Evolutionary conservation across 2,888 invertebrate species (phyloP).

Genomic region (Panopea generosa): DNA sequence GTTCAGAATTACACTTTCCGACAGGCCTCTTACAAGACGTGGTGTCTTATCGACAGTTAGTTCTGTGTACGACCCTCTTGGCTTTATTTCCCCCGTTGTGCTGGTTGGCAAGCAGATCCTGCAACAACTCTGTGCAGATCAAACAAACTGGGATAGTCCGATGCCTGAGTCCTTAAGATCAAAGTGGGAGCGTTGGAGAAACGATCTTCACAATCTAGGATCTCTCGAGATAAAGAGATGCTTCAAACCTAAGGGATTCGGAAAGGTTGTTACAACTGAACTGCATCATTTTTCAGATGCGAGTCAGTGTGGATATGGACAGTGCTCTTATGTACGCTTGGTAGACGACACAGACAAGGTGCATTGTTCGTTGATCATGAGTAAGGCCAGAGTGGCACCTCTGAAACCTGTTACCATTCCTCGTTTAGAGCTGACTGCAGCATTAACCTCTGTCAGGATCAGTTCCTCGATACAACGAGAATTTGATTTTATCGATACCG

Average conservation of each 20-base stretch:
- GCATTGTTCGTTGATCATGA: slow-evolving; percentile 55
- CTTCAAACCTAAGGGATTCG: slow-evolving; percentile 47
- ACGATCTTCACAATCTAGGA: slow-evolving; percentile 24
- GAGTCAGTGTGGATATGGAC: slow-evolving; percentile 51
- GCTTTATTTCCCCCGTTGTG: slow-evolving; percentile 62
- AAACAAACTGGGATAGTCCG: too few relatives aligned
- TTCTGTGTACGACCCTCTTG: slow-evolving; percentile 67
- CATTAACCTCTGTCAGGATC: slow-evolving; percentile 39
- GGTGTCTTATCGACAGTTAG: slow-evolving; percentile 60
- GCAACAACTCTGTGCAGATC: too few relatives aligned
- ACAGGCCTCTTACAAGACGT: slow-evolving; percentile 53
- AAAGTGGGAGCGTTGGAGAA: slow-evolving; percentile 58
- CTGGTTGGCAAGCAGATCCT: slow-evolving; percentile 61
- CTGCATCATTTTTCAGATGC: slow-evolving; percentile 38
- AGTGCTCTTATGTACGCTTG: slow-evolving; percentile 57
- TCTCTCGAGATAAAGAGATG: slow-evolving; percentile 24
- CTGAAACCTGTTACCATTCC: slow-evolving; percentile 57
- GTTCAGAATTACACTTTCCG: slow-evolving; percentile 49
- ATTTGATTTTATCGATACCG: slow-evolving; percentile 18
- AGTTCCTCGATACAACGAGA: too few relatives aligned
- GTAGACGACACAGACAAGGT: slow-evolving; percentile 21
- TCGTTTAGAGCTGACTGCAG: slow-evolving; percentile 60
- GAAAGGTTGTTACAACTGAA: slow-evolving; percentile 18
- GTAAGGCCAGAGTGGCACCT: slow-evolving; percentile 61
- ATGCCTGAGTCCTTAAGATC: slow-evolving; percentile 42